Conservation (phyloP, 64 coral and sea anemone genomes). For the Pocillopora verrucosa region DNA sequence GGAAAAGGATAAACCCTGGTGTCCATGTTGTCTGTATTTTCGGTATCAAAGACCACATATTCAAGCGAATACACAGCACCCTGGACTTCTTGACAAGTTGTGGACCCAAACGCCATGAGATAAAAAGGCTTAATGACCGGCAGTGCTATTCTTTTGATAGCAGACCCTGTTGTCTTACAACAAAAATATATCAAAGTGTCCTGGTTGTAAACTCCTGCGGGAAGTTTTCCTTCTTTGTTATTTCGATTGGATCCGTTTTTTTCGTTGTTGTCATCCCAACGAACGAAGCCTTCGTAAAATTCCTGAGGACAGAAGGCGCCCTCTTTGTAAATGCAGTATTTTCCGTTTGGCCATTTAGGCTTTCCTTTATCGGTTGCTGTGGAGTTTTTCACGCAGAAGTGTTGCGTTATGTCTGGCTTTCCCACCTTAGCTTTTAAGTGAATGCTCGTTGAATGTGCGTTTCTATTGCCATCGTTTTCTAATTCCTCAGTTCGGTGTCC, state of each 20-base stretch:
- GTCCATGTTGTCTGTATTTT: slow-evolving; percentile 42
- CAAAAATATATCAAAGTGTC: slow-evolving; percentile 55
- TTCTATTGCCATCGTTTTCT: slow-evolving; percentile 22
- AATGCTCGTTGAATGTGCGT: neutral
- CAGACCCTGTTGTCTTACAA: slow-evolving; percentile 51
- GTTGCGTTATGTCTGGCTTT: slow-evolving; percentile 23
- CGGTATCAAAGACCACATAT: slow-evolving; percentile 46
- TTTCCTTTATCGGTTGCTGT: neutral
- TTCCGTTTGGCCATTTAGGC: slow-evolving; percentile 54
- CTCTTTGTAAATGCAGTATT: slow-evolving; percentile 69
- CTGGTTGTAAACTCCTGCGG: slow-evolving; percentile 46
- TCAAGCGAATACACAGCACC: slow-evolving; percentile 26
- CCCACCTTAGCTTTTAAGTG: slow-evolving; percentile 39
- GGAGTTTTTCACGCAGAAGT: slow-evolving; percentile 46
- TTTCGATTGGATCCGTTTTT: slow-evolving; percentile 35
- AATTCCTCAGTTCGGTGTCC: slow-evolving; percentile 61
- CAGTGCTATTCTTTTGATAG: slow-evolving; percentile 24
- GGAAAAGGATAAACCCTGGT: slow-evolving; percentile 26
- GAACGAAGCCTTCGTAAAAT: slow-evolving; percentile 47
- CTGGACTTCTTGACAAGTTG: slow-evolving; percentile 53
- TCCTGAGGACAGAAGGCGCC: slow-evolving; percentile 23
- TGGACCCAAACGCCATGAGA: slow-evolving; percentile 24
- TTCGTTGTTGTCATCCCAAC: slow-evolving; percentile 55
- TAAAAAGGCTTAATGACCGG: slow-evolving; percentile 49
- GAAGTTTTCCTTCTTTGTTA: slow-evolving; percentile 15